phyloP scores from a whole-genome alignment of 1,140 invertebrate species.

The Achatina immaculata region DNA sequence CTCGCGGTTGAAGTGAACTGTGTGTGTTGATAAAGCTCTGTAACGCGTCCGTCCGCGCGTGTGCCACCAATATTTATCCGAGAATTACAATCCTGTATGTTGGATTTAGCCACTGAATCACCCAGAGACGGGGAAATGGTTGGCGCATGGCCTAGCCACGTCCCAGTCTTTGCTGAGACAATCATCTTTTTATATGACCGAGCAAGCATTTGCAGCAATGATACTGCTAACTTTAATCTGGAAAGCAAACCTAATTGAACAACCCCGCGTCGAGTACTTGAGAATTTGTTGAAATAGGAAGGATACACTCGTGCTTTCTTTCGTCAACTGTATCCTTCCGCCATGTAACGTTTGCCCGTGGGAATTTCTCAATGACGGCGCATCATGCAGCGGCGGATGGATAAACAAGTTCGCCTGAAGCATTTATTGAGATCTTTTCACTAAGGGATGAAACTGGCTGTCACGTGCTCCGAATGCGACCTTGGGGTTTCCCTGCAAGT shows the following conservation, averaged over 20 bases:
- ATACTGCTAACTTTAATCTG: slow-evolving; percentile 1
- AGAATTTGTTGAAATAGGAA: slow-evolving; percentile 3
- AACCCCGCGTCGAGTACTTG: slow-evolving; percentile 3
- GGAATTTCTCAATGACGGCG: slow-evolving; percentile 18
- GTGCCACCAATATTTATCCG: not conserved
- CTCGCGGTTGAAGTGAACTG: not conserved
- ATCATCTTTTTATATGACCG: not conserved
- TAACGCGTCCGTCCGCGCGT: not conserved
- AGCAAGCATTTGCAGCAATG: slow-evolving; percentile 1
- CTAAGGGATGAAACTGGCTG: not conserved
- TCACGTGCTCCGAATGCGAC: slow-evolving; percentile 29
- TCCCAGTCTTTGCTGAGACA: not conserved
- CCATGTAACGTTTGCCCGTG: not conserved
- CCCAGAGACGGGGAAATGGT: not conserved
- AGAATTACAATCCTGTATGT: not conserved
- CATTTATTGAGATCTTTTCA: slow-evolving; percentile 24
- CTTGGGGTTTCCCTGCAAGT: slow-evolving; percentile 30
- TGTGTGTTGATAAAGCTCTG: not conserved
- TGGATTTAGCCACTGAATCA: not conserved
- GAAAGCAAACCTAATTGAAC: slow-evolving; percentile 19
- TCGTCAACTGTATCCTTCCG: not conserved
- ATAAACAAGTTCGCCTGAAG: slow-evolving; percentile 8
- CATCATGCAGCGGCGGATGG: slow-evolving; percentile 1
- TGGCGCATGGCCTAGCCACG: not conserved
- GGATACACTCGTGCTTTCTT: not conserved